Percentiles rank a stretch among this genome's conserved stretches.
phyloP scores from a whole-genome alignment of 1,140 invertebrate genomes.

The Bombus superbus region DNA sequence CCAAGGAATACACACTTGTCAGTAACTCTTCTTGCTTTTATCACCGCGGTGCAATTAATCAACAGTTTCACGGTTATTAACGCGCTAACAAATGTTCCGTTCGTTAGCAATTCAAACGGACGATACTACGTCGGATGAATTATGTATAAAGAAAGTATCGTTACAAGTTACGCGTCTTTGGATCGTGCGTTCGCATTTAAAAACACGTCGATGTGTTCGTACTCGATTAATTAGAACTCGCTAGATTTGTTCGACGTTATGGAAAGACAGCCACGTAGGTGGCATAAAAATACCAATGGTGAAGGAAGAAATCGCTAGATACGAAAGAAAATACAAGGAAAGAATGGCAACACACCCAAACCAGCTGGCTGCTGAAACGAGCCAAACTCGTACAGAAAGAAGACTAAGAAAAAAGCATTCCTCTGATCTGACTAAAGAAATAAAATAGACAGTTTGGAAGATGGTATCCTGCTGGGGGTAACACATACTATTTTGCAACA shows the following conservation, averaged over 20 bases:
- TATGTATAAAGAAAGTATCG: slow-evolving; percentile 28
- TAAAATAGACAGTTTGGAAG: no score
- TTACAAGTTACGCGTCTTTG: not conserved
- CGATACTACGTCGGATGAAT: not conserved
- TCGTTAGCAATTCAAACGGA: not conserved
- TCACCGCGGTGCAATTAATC: not conserved
- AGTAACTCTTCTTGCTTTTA: slow-evolving; percentile 4
- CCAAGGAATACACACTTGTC: not conserved
- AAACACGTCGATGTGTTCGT: not conserved
- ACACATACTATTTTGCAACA: no score
- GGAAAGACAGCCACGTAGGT: not conserved
- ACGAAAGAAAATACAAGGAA: no score
- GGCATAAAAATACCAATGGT: not conserved
- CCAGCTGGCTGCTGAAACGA: no score
- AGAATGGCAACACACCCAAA: no score
- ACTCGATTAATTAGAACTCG: slow-evolving; percentile 12
- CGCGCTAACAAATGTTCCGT: not conserved
- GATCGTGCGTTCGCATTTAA: not conserved
- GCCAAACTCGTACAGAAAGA: no score
- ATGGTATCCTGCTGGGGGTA: no score
- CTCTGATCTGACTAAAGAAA: no score
- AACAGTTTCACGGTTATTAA: slow-evolving; percentile 22
- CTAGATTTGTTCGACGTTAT: not conserved
- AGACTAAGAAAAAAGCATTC: no score
- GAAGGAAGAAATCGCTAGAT: no score